Evolutionary conservation across 2,797 vertebrate genomes (phyloP), one percentile per base, ranked within the genome.

Genomic region (Lateolabrax maculatus): DNA sequence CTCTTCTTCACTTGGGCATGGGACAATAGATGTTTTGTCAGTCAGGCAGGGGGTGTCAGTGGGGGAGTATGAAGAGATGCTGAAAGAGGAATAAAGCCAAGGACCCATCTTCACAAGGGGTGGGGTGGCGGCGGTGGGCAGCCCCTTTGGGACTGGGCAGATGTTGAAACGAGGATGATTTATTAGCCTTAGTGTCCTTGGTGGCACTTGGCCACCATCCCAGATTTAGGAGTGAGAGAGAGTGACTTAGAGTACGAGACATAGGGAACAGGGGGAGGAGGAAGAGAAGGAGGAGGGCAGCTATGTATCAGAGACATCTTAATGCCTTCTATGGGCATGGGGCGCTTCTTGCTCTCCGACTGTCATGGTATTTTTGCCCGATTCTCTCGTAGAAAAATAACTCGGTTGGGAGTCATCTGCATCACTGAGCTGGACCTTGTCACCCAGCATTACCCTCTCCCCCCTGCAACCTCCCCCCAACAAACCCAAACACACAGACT

Each of bases 1-100:
- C 95, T 97, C 97, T 96, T 98, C 97, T 97, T 98, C 97, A 96
- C 96, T 96, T 90, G 94, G 94, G 90, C 95, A 91, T 56, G 63
- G 94, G 92, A 99, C 97, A 99, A 98, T 96, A 95, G 96, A 92
- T 90, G 95, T 97, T 98, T 98, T 97, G 97, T 98, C 95, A 90
- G 91, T 90, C 83, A 44, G 95, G 95, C 83, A 87, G 87, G 91
- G 87, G 89, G 90, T 90, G 93, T 91, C 71, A 52, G 70, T 88
- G 84, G 88, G 95, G 91, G 95, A 95, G 90, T 87, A 87, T 84
- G 93, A 92, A 95, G 94, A 94, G 96, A 94, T 95, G 91, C 95
- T 92, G 95, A 96, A 96, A 95, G 95, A 95, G 94, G 96, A 96
- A 96, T 94, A 97, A 96, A 93, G 92, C 91, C 85, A 92, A 94